Conservation (phyloP, 2,113 vertebrate genomes). For the Gavia stellata region DNA sequence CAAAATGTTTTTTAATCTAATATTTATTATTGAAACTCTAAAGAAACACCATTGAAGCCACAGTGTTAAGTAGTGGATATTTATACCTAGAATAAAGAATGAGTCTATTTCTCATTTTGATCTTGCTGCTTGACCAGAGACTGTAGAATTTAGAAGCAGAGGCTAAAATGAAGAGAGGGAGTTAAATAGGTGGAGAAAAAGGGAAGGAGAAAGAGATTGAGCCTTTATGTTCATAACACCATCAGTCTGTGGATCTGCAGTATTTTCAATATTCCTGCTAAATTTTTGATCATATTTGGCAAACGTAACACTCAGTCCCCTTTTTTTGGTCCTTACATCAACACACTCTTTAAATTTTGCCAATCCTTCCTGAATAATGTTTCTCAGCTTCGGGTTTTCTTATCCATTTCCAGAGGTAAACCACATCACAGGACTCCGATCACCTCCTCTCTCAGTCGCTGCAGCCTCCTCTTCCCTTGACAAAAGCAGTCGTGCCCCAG, state of each 20-base stretch:
- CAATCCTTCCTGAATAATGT: background rate
- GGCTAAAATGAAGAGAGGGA: background rate
- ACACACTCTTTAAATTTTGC: background rate
- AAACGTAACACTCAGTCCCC: background rate
- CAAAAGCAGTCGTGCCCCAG: background rate
- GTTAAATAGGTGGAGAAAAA: background rate
- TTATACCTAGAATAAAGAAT: background rate
- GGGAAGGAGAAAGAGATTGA: background rate
- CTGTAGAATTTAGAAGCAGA: background rate
- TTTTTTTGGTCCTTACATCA: background rate
- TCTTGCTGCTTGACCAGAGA: background rate
- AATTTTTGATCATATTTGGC: background rate
- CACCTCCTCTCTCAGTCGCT: background rate
- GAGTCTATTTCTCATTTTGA: background rate
- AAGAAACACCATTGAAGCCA: background rate
- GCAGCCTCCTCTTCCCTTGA: background rate
- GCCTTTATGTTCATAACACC: background rate
- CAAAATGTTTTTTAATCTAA: background rate
- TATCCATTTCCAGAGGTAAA: background rate
- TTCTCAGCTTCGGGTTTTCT: background rate
- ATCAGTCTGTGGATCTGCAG: background rate
- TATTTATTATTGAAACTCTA: background rate
- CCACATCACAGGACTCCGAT: background rate
- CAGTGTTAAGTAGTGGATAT: background rate
- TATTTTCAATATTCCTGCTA: background rate